Percentiles rank a stretch among this genome's conserved stretches.
These are phyloP conservation scores for Pao palembangensis DNA, from an alignment of 2,113 vertebrate genomes.

Conservation along the genomic window DNA sequence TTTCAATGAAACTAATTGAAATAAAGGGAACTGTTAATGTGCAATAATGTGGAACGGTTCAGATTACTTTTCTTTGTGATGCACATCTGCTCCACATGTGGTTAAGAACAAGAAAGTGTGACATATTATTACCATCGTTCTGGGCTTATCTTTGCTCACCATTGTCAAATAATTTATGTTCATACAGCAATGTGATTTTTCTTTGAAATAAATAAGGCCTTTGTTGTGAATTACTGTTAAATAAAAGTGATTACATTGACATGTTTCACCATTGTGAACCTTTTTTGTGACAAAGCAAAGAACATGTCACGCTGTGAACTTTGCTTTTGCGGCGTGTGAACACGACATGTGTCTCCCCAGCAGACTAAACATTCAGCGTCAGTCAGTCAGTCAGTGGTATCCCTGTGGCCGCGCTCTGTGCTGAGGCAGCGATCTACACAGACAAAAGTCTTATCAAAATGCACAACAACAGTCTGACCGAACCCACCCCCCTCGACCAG, in stretches of 20 bases:
- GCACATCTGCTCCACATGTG: no score
- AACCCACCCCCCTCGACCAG: neutral
- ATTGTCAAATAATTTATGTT: no score
- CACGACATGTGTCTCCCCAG: conserved; percentile 18
- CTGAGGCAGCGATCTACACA: conserved; percentile 61
- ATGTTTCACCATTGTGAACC: conserved; percentile 4
- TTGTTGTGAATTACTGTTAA: neutral
- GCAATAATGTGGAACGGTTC: no score
- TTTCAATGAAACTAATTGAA: no score
- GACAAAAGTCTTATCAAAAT: conserved; percentile 61
- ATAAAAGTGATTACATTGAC: neutral
- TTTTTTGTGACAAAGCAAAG: neutral
- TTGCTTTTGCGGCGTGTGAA: neutral
- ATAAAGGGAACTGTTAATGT: no score
- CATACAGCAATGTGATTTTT: no score
- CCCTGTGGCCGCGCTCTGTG: conserved; percentile 48
- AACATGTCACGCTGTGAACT: no score
- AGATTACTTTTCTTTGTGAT: no score
- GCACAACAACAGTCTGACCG: conserved; percentile 44
- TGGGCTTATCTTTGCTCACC: no score
- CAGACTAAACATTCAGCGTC: conserved; percentile 41
- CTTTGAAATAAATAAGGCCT: neutral
- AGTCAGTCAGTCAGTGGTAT: conserved; percentile 53
- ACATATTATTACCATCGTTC: no score
- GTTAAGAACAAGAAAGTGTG: no score